Evolutionary conservation across 2,888 invertebrate species (phyloP), one percentile per base, ranked within the genome.

Genomic region (Drosophila prolongata): DNA sequence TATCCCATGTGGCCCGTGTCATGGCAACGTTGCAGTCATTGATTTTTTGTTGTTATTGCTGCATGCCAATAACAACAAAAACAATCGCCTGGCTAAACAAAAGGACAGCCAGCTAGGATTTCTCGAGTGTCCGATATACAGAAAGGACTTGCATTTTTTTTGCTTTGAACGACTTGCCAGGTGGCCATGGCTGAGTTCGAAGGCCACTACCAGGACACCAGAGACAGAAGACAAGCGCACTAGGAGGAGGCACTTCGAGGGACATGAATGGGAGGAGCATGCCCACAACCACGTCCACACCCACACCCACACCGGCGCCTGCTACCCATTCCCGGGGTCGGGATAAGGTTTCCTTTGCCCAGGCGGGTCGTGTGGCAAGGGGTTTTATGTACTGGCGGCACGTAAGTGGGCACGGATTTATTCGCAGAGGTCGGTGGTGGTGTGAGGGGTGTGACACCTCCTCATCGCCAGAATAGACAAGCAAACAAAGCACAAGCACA

Each of bases 371-470:
- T 43, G 87, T 89, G 69, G 81, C 89, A 11, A 76, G 89, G 27
- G 89, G 85, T 38, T 85, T 81, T 61, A 89, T 85, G 85, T 84
- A 87, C 68, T 85, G 85, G 85, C 87, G 87, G 66, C 85, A 89
- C 62, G 85, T 85, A 87, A 89, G 85, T 89, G 76, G 69, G 47
- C 76, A 70, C 66, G 62, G 87, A 81, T 78, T 80, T 70, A 47
- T 49, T 44, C 57, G 44, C 35, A 53, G 34, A 27, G 14, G 16
- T 24, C 5, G 35, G 14, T 24, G 44, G 57, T 38, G 50, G 40
- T 30, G 16, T 9, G 1, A 19, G 5, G 49, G 46, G 27, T 42
- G 50, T 38, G 34, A 44, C 47, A 44, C 50, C 55, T 40, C 60
- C 19, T 54, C 44, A 66, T 40, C 73, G 81, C 78, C 61, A 76